Conservation (phyloP, 2,797 vertebrate species). For the Chrysocyon brachyurus region DNA sequence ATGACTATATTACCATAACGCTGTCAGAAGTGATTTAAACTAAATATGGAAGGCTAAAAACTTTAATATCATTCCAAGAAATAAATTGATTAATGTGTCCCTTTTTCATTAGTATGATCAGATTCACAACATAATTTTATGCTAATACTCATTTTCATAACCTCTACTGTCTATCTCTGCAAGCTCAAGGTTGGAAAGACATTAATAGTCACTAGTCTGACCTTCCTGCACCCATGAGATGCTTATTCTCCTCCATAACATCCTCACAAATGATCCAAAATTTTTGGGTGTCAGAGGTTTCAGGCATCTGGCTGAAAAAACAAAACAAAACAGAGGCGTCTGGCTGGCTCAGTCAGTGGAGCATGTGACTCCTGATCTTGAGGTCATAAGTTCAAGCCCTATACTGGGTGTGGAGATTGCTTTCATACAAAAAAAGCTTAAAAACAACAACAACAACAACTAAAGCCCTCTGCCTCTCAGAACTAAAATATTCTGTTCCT, state of each 20-base stretch:
- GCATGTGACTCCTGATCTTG: background rate
- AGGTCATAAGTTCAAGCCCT: background rate
- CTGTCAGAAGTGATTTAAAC: constrained; percentile 75
- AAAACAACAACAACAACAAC: background rate
- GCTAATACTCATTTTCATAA: constrained; percentile 47
- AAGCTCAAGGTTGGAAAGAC: constrained; percentile 31
- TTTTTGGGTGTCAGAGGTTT: background rate
- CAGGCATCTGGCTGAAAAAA: background rate
- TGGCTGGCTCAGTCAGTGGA: background rate
- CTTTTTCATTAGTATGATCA: constrained; percentile 69
- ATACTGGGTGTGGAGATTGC: background rate
- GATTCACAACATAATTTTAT: constrained; percentile 46
- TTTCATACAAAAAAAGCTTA: background rate
- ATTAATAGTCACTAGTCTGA: background rate
- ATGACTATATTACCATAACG: constrained; percentile 47
- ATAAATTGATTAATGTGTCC: constrained; percentile 61
- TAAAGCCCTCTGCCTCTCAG: background rate
- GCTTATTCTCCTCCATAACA: background rate
- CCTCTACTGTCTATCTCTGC: background rate
- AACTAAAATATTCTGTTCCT: constrained; percentile 16
- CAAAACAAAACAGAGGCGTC: background rate
- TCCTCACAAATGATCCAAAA: background rate
- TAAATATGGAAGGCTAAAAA: constrained; percentile 47
- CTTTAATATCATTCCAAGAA: constrained; percentile 54
- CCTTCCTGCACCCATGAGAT: background rate